Evolutionary conservation across 35 echinoderm and acorn worm genomes (phyloP), one percentile per base, ranked within the genome.

Genomic region (Heliocidaris tuberculata): DNA sequence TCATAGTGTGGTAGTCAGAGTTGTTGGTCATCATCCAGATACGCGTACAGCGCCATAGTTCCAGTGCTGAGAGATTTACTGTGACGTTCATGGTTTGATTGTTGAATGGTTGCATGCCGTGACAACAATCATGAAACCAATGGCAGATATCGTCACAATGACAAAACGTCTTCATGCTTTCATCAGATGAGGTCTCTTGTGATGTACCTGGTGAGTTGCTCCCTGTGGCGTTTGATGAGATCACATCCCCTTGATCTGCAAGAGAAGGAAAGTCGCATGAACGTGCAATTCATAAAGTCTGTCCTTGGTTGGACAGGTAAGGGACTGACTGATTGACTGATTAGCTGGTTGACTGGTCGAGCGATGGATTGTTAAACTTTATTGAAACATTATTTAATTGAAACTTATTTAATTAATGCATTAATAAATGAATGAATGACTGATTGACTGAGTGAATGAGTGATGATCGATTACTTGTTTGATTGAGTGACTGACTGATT

Each of bases 91-190:
- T 93, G 91, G 87, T 48, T 32, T 32, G 87, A 48, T 89, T 48
- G 31, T 89, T 89, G 31, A 48, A 32, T 12, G 47, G 47, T 17
- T 56, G 29, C 2, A 48, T 59, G 50, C 91, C 91, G 11, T 50
- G 29, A 59, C 91, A 93, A 59, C 91, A 93, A 27, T 93, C 91
- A 16, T 93, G 16, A 48, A 93, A 93, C 31, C 29, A 49, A n/a
- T n/a, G n/a, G 27, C 91, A 93, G 1, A 48, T 48, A 93, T 93
- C 91, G 27, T 93, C 91, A 59, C 91, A 93, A 93, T 93, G 91
- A 48, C 91, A 93, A 48, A 89, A 89, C 8, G 65, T 78, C 19
- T 78, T n/a, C 21, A 7, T 21, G 65, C 4, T 78, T 78, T 78
- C 21, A 19, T 56, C 52, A 42, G 35, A 42, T 42, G 35, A 42